phyloP scores from a whole-genome alignment of 2,888 invertebrate genomes.

The Oasisia sp. region DNA sequence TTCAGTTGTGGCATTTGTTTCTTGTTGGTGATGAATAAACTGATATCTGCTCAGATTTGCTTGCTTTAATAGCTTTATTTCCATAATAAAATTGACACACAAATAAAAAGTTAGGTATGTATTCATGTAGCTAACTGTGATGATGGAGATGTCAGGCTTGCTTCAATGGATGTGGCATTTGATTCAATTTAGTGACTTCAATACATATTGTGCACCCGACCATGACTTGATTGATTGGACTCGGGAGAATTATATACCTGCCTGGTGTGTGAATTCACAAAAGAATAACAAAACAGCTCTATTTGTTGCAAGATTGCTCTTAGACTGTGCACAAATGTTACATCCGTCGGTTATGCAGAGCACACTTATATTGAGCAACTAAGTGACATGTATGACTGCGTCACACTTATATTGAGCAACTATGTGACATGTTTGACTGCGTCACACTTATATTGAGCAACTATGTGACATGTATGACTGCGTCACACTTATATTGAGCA shows the following conservation, averaged over 20 bases:
- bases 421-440: background rate
- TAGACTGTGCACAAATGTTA: background rate
- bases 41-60: background rate
- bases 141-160: background rate
- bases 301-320: background rate
- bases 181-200: background rate
- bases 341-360: no score
- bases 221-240: background rate
- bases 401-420: no score
- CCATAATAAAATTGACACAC: background rate
- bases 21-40: background rate
- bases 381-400: no score
- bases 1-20: background rate
- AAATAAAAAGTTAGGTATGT: background rate
- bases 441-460: background rate
- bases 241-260: background rate
- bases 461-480: background rate
- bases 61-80: background rate
- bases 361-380: no score
- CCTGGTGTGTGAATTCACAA: background rate
- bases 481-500: background rate
- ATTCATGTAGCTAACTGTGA: background rate
- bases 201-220: background rate
- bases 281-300: background rate
- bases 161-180: background rate